Evolutionary conservation across 2,888 invertebrate genomes (phyloP).

Genomic region (Dolichopus griseipennis): DNA sequence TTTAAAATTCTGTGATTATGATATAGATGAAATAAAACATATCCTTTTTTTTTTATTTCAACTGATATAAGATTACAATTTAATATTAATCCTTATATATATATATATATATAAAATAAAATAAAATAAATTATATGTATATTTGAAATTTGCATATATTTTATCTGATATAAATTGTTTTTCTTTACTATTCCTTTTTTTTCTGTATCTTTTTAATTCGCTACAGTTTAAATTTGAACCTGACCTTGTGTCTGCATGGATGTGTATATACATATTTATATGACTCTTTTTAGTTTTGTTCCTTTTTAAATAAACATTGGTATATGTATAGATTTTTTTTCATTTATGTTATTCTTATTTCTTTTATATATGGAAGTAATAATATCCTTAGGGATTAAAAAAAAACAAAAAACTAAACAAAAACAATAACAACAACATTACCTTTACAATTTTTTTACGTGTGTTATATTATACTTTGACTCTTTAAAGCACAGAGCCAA

Average conservation of each 20-base stretch:
- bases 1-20: not conserved
- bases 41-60: not conserved
- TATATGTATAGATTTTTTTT: not conserved
- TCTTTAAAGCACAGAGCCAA: no score
- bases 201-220: not conserved
- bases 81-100: not conserved
- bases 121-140: not conserved
- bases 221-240: not conserved
- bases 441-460: no score
- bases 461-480: no score
- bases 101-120: not conserved
- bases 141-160: not conserved
- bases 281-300: no score
- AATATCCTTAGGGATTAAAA: not conserved
- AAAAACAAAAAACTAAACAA: not conserved
- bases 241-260: not conserved
- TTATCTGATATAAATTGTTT: no score
- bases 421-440: not conserved
- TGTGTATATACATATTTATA: not conserved
- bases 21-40: not conserved
- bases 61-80: not conserved
- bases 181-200: no score
- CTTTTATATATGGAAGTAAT: not conserved
- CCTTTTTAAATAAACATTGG: not conserved
- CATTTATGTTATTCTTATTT: not conserved